A percentile compares a stretch with the other conserved stretches of the same genome.
Evolutionary conservation across 2,797 vertebrate species (phyloP).

Genomic region (Rachycentron canadum): DNA sequence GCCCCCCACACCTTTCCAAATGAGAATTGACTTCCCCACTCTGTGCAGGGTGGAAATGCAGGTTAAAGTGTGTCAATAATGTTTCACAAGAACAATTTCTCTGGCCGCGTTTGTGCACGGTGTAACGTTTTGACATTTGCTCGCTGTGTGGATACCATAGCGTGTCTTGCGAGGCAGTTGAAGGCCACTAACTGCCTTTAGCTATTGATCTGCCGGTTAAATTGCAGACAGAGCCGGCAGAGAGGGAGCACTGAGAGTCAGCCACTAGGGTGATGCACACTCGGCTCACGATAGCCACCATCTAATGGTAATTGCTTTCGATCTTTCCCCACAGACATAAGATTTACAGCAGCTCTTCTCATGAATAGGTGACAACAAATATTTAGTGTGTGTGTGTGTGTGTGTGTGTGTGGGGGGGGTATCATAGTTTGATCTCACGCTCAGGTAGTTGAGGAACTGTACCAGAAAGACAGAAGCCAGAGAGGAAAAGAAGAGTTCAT

Average conservation of each 20-base stretch:
- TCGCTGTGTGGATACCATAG: constrained; percentile 81
- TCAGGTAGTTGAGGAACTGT: constrained; percentile 37
- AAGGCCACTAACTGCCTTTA: constrained; percentile 91
- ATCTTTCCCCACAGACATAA: constrained; percentile 89
- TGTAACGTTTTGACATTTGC: constrained; percentile 94
- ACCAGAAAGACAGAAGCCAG: constrained; percentile 27
- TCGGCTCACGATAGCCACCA: constrained; percentile 72
- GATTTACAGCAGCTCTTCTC: constrained; percentile 88
- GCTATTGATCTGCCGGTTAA: constrained; percentile 95
- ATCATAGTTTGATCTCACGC: constrained; percentile 70
- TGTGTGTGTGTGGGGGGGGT: constrained; percentile 61
- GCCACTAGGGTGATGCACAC: constrained; percentile 46
- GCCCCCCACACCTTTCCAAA: constrained; percentile 84
- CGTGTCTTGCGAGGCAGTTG: constrained; percentile 88
- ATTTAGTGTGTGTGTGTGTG: constrained; percentile 80
- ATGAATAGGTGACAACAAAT: constrained; percentile 92
- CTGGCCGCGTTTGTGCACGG: constrained; percentile 81
- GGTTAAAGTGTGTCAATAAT: constrained; percentile 98
- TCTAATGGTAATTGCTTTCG: constrained; percentile 99
- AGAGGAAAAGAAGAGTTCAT: constrained; percentile 58
- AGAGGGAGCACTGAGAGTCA: constrained; percentile 53
- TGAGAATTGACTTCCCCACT: constrained; percentile 90
- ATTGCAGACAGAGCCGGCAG: constrained; percentile 85
- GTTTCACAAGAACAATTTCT: constrained; percentile 97
- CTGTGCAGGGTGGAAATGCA: constrained; percentile 87